A percentile compares a stretch with the other conserved stretches of the same genome.
Conservation (phyloP, 2,113 vertebrate genomes). For the Macquaria australasica region DNA sequence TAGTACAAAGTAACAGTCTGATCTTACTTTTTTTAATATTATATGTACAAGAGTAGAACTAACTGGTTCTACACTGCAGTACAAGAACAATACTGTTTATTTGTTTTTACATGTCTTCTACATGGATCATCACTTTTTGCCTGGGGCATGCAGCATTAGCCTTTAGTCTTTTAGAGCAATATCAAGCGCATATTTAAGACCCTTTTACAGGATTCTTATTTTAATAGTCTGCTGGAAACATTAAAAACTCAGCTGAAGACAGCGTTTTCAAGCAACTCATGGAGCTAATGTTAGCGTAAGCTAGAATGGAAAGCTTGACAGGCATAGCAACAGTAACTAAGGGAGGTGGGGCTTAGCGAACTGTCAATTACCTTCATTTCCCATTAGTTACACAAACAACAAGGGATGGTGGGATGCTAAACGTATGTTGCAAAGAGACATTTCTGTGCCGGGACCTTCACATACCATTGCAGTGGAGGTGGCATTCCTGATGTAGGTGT, state of each 20-base stretch:
- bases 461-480: background rate
- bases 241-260: no score
- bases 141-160: background rate
- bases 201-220: background rate
- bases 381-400: background rate
- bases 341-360: background rate
- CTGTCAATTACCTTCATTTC: background rate
- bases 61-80: no score
- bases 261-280: background rate
- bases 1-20: no score
- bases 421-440: background rate
- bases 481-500: background rate
- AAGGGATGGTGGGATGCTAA: background rate
- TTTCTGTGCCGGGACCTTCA: background rate
- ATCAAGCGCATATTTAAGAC: background rate
- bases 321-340: background rate
- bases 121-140: background rate
- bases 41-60: no score
- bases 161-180: background rate
- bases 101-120: background rate
- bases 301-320: no score
- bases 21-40: no score
- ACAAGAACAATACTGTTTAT: background rate
- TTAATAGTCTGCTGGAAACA: background rate
- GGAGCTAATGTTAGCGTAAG: background rate